Percentiles rank a stretch among this genome's conserved stretches.
Evolutionary conservation across 2,797 vertebrate genomes (phyloP).

Genomic region (Syngnathus acus): DNA sequence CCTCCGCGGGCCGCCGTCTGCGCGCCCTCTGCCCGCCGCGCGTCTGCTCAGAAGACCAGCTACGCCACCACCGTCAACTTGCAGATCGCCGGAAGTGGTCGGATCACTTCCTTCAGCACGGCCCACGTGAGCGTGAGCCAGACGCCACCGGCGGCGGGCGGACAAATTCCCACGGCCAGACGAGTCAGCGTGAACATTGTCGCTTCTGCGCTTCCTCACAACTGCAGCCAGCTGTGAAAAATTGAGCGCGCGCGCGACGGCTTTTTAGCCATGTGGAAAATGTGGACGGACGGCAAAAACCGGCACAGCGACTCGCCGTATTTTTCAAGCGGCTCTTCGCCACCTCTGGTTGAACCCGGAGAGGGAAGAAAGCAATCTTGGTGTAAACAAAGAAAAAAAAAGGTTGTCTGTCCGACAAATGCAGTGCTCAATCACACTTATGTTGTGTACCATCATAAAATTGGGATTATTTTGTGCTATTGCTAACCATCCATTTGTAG

Average conservation of each 20-base stretch:
- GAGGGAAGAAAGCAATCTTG: no score
- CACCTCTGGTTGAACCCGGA: background rate
- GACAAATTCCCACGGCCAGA: conserved; percentile 52
- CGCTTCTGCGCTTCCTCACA: conserved; percentile 24
- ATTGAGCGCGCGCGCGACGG: no score
- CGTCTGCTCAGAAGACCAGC: conserved; percentile 64
- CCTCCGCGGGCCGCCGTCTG: conserved; percentile 19
- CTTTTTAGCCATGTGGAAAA: background rate
- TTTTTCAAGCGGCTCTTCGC: background rate
- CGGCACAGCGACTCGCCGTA: background rate
- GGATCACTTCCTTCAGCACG: conserved; percentile 78
- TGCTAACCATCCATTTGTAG: conserved; percentile 31
- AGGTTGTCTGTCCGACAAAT: background rate
- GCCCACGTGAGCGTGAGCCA: conserved; percentile 84
- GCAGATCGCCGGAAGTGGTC: conserved; percentile 80
- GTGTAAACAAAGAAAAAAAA: background rate
- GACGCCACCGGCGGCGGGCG: conserved; percentile 52
- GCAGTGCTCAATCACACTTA: background rate
- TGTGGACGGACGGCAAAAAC: background rate
- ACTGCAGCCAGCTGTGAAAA: conserved; percentile 41
- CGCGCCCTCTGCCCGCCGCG: conserved; percentile 10
- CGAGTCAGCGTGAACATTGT: conserved; percentile 67
- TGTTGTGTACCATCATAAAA: conserved; percentile 21
- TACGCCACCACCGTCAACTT: conserved; percentile 89
- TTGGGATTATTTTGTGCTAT: conserved; percentile 27